Conservation (phyloP, 2,113 vertebrate genomes). For the Polypterus senegalus region DNA sequence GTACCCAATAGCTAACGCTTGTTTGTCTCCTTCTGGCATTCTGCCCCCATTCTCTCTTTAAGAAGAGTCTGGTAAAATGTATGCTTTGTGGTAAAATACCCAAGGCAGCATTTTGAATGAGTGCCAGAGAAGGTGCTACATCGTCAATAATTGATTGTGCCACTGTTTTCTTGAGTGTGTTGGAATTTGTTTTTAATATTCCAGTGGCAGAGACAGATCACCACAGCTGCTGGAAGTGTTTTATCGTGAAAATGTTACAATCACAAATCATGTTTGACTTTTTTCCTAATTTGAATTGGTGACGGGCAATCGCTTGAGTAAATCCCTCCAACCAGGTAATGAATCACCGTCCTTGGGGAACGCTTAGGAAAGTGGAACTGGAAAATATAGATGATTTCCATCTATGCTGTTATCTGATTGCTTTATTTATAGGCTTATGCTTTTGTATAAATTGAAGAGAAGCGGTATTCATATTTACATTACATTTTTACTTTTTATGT, state of each 20-base stretch:
- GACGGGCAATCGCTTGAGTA: slow-evolving; percentile 51
- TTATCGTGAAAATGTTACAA: slow-evolving; percentile 39
- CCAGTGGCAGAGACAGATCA: slow-evolving; percentile 36
- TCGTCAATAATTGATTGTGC: slow-evolving; percentile 51
- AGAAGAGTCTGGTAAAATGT: too few relatives aligned
- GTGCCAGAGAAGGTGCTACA: too few relatives aligned
- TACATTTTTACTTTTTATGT: too few relatives aligned
- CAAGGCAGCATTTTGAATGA: neutral
- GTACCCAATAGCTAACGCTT: too few relatives aligned
- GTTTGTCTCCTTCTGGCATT: too few relatives aligned
- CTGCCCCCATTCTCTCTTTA: too few relatives aligned
- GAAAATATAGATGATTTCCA: slow-evolving; percentile 5
- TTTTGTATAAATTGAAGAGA: too few relatives aligned
- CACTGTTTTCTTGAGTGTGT: slow-evolving; percentile 15
- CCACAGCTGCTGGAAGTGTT: slow-evolving; percentile 32
- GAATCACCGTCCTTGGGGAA: slow-evolving; percentile 42
- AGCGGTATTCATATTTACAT: too few relatives aligned
- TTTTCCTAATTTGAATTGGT: slow-evolving; percentile 51
- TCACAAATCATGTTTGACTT: slow-evolving; percentile 54
- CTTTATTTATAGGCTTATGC: neutral
- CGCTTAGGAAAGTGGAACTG: slow-evolving; percentile 25
- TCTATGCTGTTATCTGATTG: neutral
- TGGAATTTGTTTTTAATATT: slow-evolving; percentile 47
- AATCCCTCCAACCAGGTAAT: slow-evolving; percentile 50
- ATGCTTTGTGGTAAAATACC: neutral